phyloP scores from a whole-genome alignment of 2,113 vertebrate genomes.

The Atractosteus spatula region DNA sequence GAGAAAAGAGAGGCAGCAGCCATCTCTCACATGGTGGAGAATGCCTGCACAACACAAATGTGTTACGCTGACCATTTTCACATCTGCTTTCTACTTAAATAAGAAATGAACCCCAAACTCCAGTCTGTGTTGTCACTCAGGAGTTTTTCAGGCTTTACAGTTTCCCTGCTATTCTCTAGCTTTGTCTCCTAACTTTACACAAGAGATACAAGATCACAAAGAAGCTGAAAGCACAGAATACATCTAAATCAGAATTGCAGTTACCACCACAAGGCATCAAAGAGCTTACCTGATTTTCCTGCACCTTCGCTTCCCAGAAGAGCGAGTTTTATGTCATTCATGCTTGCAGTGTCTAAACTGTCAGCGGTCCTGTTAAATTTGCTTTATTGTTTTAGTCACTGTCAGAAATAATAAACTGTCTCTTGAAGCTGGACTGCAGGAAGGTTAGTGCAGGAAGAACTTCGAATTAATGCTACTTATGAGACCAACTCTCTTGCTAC shows the following conservation, averaged over 20 bases:
- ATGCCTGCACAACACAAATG: no score
- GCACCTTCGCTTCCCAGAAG: slow-evolving; percentile 62
- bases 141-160: no score
- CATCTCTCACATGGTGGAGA: neutral
- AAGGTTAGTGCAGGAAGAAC: neutral
- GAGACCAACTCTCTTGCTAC: neutral
- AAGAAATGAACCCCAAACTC: no score
- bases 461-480: neutral
- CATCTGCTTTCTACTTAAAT: no score
- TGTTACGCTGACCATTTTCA: no score
- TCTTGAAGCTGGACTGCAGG: neutral
- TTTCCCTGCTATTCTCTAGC: no score
- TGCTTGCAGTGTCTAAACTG: slow-evolving; percentile 27
- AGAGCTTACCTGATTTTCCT: slow-evolving; percentile 65
- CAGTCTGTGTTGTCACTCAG: no score
- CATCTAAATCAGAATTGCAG: no score
- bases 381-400: neutral
- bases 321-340: slow-evolving; percentile 70
- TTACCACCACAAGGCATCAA: no score
- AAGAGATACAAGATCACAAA: no score
- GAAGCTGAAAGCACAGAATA: no score
- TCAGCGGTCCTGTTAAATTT: neutral
- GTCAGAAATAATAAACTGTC: neutral
- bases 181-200: no score
- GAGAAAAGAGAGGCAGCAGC: neutral